Evolutionary conservation across 2,797 vertebrate genomes (phyloP).

Genomic region (Staurois parvus): DNA sequence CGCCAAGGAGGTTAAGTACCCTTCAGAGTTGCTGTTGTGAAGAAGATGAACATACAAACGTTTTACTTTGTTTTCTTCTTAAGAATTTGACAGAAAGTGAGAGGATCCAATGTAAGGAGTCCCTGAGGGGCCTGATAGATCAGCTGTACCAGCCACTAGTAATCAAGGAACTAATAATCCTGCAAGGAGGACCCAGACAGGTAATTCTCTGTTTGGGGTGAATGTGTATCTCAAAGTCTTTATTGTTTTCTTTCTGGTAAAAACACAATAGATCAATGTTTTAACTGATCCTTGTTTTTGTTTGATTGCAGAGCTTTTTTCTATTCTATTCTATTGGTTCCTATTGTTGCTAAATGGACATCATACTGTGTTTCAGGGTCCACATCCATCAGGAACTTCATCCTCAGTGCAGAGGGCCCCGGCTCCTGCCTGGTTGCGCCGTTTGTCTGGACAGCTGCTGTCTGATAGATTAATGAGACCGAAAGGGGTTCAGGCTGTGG

Average conservation of each 20-base stretch:
- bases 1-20: too few relatives aligned
- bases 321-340: background rate
- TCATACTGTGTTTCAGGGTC: conserved; percentile 54
- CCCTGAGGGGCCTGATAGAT: conserved; percentile 80
- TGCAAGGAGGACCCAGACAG: conserved; percentile 89
- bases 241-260: background rate
- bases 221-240: background rate
- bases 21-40: too few relatives aligned
- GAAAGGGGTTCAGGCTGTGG: conserved; percentile 86
- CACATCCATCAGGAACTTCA: conserved; percentile 16
- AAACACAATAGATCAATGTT: too few relatives aligned
- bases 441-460: conserved; percentile 89
- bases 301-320: background rate
- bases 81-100: conserved; percentile 81
- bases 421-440: conserved; percentile 86
- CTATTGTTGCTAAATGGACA: background rate
- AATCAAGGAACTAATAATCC: conserved; percentile 88
- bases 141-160: conserved; percentile 90
- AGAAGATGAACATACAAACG: too few relatives aligned
- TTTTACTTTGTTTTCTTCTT: conserved; percentile 10
- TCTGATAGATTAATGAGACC: conserved; percentile 88
- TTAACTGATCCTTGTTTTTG: too few relatives aligned
- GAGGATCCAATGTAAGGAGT: conserved; percentile 72
- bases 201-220: conserved; percentile 67
- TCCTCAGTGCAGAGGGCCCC: conserved; percentile 61